Conservation (phyloP, 1,140 invertebrate genomes). For the Bicyclus anynana region DNA sequence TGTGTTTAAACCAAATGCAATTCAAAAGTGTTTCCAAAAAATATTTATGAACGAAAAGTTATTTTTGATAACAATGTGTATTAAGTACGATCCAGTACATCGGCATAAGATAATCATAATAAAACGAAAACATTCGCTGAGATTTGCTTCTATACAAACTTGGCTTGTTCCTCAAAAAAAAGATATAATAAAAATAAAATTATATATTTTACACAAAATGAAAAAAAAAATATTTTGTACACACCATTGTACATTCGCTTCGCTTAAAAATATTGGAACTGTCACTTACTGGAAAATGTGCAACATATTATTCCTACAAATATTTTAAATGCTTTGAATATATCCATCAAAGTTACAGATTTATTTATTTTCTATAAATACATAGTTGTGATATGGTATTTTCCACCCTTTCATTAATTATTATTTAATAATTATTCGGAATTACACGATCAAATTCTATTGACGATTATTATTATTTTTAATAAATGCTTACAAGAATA, state of each 20-base stretch:
- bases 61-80: neutral
- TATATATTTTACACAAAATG: neutral
- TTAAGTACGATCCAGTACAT: neutral
- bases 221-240: neutral
- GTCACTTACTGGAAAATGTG: slow-evolving; percentile 2
- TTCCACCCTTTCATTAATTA: slow-evolving; percentile 40
- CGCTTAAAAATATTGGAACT: neutral
- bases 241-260: neutral
- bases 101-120: neutral
- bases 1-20: neutral
- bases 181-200: neutral
- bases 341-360: slow-evolving; percentile 20
- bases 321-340: slow-evolving; percentile 40
- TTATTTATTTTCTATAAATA: slow-evolving; percentile 55
- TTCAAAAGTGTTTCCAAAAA: neutral
- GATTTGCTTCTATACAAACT: neutral
- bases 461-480: slow-evolving; percentile 22
- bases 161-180: neutral
- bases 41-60: neutral
- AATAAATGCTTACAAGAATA: slow-evolving; percentile 25
- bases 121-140: neutral
- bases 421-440: slow-evolving; percentile 19
- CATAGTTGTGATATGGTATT: slow-evolving; percentile 67
- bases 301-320: slow-evolving; percentile 10
- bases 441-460: slow-evolving; percentile 25